These are phyloP conservation scores for Acridotheres tristis DNA, from an alignment of 2,797 vertebrate species.

Conservation along the genomic window DNA sequence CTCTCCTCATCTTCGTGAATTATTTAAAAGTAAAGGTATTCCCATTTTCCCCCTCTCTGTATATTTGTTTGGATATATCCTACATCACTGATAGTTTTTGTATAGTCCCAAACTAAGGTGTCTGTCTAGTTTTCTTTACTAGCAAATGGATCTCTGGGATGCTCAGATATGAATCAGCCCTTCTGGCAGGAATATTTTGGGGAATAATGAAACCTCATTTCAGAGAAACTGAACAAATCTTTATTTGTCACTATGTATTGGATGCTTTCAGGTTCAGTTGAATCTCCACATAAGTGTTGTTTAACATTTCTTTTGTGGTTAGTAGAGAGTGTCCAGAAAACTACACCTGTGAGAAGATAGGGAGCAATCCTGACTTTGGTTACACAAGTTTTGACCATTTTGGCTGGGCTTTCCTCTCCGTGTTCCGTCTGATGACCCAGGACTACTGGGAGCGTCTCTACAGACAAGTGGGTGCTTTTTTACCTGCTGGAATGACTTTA, in stretches of 20 bases:
- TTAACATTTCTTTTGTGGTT: neutral
- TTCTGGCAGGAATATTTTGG: neutral
- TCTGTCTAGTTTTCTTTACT: neutral
- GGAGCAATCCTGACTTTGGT: conserved; percentile 87
- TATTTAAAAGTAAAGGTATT: neutral
- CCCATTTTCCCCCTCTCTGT: rapidly evolving
- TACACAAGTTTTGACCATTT: conserved; percentile 96
- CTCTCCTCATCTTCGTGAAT: neutral
- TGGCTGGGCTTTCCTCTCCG: conserved; percentile 92
- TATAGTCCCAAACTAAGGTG: neutral
- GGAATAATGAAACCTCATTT: neutral
- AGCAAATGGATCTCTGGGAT: neutral
- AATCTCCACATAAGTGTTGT: neutral
- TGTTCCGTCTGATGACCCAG: conserved; percentile 96
- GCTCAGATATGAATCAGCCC: neutral
- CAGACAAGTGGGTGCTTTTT: conserved; percentile 83
- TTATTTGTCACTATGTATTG: neutral
- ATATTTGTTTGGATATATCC: neutral
- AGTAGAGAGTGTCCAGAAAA: conserved; percentile 76
- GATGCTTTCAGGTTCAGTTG: neutral
- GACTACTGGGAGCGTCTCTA: conserved; percentile 95
- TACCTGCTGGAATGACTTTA: neutral
- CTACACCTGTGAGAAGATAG: conserved; percentile 76
- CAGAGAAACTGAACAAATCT: neutral
- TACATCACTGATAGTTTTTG: neutral